phyloP scores from a whole-genome alignment of 2,113 vertebrate genomes.

The Athene cunicularia region DNA sequence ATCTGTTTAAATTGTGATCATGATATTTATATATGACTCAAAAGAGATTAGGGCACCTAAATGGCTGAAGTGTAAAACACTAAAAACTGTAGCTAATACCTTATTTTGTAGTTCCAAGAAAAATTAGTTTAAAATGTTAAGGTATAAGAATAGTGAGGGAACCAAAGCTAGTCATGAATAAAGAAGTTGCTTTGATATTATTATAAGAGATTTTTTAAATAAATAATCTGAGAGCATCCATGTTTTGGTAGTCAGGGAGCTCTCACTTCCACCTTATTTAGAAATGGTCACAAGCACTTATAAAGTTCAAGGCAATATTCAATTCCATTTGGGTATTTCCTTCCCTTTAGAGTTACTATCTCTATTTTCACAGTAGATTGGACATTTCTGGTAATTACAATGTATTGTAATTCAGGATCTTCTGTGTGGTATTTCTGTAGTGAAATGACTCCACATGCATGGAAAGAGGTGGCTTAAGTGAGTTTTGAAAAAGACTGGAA shows the following conservation, averaged over 20 bases:
- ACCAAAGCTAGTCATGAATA: background rate
- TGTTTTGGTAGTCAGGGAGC: background rate
- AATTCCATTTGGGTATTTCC: background rate
- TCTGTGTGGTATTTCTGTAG: background rate
- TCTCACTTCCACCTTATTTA: background rate
- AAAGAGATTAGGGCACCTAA: background rate
- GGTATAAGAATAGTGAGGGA: background rate
- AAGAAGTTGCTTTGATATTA: background rate
- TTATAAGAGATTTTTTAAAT: background rate
- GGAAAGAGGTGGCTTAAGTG: background rate
- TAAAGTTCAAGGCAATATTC: background rate
- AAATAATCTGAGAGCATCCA: background rate
- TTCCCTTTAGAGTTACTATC: background rate
- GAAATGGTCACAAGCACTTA: background rate
- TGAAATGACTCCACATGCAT: background rate
- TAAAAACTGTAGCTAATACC: background rate
- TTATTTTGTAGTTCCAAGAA: background rate
- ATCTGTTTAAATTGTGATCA: background rate
- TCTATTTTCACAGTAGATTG: background rate
- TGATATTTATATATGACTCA: background rate
- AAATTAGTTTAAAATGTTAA: background rate
- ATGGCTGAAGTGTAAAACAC: background rate
- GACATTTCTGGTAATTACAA: background rate
- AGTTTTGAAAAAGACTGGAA: background rate
- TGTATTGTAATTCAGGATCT: background rate